Conservation (phyloP, 2,888 invertebrate species). For the Parnassius apollo region DNA sequence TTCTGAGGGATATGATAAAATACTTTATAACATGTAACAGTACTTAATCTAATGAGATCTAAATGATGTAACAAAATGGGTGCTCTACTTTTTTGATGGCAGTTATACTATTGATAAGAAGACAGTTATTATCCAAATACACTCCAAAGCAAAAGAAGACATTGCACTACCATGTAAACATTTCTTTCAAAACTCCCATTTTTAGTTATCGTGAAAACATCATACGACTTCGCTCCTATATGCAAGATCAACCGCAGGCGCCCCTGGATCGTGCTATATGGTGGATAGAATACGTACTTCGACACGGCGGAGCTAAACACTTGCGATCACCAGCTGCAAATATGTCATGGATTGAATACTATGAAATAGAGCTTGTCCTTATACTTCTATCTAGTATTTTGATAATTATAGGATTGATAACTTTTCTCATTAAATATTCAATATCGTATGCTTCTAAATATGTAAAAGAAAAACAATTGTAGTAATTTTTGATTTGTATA, state of each 20-base stretch:
- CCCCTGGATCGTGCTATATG: conserved; percentile 63
- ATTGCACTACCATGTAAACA: neutral
- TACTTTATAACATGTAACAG: too few species aligned
- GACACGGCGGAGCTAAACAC: conserved; percentile 51
- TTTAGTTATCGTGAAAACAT: conserved; percentile 39
- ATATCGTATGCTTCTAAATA: too few species aligned
- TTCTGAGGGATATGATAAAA: too few species aligned
- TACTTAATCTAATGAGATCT: too few species aligned
- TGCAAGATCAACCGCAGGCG: conserved; percentile 55
- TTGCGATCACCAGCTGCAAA: conserved; percentile 40
- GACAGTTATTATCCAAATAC: too few species aligned
- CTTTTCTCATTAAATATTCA: too few species aligned
- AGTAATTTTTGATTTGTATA: too few species aligned
- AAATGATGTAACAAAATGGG: too few species aligned
- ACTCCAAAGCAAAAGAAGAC: neutral
- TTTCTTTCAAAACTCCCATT: neutral
- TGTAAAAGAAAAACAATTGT: too few species aligned
- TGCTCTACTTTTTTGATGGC: too few species aligned
- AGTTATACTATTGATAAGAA: too few species aligned
- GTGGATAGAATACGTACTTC: conserved; percentile 67
- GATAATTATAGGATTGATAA: too few species aligned
- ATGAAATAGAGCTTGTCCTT: conserved; percentile 35
- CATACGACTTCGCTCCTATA: conserved; percentile 39
- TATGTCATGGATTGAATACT: conserved; percentile 40
- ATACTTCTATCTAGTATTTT: neutral